Percentiles rank a stretch among this genome's conserved stretches.
Conservation (phyloP, 2,113 vertebrate species). For the Zosterops borbonicus region DNA sequence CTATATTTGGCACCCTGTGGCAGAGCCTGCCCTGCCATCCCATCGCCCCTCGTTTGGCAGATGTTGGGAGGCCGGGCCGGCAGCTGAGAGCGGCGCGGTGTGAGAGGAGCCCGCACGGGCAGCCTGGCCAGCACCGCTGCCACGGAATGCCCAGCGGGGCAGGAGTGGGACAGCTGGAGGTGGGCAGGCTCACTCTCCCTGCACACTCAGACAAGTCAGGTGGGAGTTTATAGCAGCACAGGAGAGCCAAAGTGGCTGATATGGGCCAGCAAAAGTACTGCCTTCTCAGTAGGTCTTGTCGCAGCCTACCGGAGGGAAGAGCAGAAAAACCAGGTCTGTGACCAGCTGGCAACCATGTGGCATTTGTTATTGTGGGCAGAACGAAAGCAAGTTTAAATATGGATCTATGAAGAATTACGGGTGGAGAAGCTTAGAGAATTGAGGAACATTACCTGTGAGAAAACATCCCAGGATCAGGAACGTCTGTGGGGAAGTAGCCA, state of each 20-base stretch:
- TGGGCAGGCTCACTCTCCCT: background rate
- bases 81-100: background rate
- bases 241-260: accelerated
- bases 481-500: constrained; percentile 75
- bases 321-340: background rate
- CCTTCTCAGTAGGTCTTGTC: background rate
- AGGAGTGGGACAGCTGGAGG: background rate
- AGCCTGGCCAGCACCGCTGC: background rate
- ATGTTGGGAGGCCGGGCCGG: background rate
- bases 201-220: accelerated
- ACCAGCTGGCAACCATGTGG: background rate
- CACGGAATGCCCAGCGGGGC: background rate
- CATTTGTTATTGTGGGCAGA: background rate
- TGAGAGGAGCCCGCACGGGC: constrained; percentile 7
- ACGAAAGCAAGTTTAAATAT: background rate
- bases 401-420: background rate
- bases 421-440: background rate
- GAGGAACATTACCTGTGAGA: constrained; percentile 71
- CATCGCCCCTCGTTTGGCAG: accelerated
- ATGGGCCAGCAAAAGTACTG: background rate
- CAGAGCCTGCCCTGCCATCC: background rate
- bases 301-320: background rate
- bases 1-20: background rate
- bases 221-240: background rate
- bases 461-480: constrained; percentile 77